A percentile compares a stretch with the other conserved stretches of the same genome.
These are phyloP conservation scores for Eupeodes latifasciatus DNA, from an alignment of 2,888 invertebrate species.

Conservation along the genomic window DNA sequence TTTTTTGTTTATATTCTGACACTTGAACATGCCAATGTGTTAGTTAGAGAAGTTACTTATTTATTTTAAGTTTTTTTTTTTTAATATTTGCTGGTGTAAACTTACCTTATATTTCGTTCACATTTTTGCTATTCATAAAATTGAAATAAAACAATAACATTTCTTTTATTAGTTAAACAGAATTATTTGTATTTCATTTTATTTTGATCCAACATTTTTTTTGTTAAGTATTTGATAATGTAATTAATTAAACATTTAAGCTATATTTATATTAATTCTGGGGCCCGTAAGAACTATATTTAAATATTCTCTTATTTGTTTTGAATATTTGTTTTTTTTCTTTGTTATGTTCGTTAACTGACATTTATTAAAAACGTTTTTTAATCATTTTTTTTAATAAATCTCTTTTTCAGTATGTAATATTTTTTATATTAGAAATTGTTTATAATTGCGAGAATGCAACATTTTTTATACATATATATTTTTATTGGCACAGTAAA, in stretches of 20 bases:
- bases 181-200: not conserved
- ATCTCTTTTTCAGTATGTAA: not conserved
- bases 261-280: slow-evolving; percentile 77
- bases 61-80: too few species aligned
- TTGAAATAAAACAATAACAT: not conserved
- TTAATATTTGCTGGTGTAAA: too few species aligned
- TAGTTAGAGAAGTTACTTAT: too few species aligned
- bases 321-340: not conserved
- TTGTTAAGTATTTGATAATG: not conserved
- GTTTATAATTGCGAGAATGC: slow-evolving; percentile 7
- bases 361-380: slow-evolving; percentile 2
- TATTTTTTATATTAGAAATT: not conserved
- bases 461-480: slow-evolving; percentile 22
- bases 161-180: not conserved
- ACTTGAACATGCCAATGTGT: too few species aligned
- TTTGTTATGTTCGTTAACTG: not conserved
- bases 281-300: slow-evolving; percentile 79
- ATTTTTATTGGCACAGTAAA: slow-evolving; percentile 73
- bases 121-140: too few species aligned
- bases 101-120: too few species aligned
- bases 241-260: slow-evolving; percentile 16
- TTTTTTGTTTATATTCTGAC: too few species aligned
- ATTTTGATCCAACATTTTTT: slow-evolving; percentile 19
- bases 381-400: not conserved
- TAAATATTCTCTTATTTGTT: slow-evolving; percentile 3